phyloP scores from a whole-genome alignment of 2,113 vertebrate species.

The Epinephelus moara region DNA sequence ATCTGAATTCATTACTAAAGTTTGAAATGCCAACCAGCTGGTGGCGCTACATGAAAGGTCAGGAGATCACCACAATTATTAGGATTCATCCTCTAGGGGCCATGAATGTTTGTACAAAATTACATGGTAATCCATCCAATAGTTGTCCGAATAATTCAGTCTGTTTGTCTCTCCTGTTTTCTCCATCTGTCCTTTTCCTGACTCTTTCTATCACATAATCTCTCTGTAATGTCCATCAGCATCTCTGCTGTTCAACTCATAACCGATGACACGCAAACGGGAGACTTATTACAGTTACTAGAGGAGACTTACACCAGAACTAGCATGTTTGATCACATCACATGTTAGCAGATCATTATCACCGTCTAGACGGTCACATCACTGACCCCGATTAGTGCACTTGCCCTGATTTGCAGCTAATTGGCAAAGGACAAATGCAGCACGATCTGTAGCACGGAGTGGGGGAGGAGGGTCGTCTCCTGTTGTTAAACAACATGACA shows the following conservation, averaged over 20 bases:
- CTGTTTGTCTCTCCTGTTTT: not conserved
- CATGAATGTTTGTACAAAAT: not conserved
- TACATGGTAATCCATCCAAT: not conserved
- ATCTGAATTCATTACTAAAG: not conserved
- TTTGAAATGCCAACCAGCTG: not conserved
- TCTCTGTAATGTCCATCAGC: not conserved
- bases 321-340: conserved; percentile 50
- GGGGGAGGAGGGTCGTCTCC: not conserved
- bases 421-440: conserved; percentile 36
- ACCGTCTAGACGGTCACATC: conserved; percentile 71
- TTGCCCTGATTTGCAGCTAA: conserved; percentile 54
- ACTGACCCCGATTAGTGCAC: conserved; percentile 44
- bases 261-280: conserved; percentile 1
- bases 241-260: not conserved
- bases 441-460: not conserved
- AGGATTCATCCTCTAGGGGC: not conserved
- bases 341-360: conserved; percentile 74
- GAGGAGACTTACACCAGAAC: not conserved
- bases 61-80: not conserved
- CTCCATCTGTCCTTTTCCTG: not conserved
- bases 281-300: conserved; percentile 19
- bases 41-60: not conserved
- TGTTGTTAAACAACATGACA: conserved; percentile 36
- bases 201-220: not conserved
- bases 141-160: not conserved